Evolutionary conservation across 1,140 invertebrate genomes (phyloP).

Genomic region (Drosophila lacertosa): DNA sequence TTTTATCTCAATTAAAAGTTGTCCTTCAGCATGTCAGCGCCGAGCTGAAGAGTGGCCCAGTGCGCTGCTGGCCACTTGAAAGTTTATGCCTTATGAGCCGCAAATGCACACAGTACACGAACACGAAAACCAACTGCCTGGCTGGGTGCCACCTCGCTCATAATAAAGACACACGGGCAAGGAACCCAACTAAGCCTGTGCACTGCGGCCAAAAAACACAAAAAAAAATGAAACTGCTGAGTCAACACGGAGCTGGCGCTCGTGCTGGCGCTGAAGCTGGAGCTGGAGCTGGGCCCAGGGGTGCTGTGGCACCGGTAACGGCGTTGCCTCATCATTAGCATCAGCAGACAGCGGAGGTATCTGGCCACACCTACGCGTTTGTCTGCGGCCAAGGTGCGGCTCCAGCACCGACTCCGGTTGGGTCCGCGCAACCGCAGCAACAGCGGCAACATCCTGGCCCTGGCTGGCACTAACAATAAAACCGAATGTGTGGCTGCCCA

Average conservation of each 20-base stretch:
- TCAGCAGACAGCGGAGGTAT: slow-evolving; percentile 41
- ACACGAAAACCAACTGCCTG: slow-evolving; percentile 38
- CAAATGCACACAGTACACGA: slow-evolving; percentile 79
- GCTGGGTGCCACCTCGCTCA: slow-evolving; percentile 18
- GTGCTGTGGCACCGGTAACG: slow-evolving; percentile 23
- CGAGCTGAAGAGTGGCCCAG: slow-evolving; percentile 17
- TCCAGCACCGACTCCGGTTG: slow-evolving; percentile 20
- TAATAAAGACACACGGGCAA: slow-evolving; percentile 70
- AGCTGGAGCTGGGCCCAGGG: slow-evolving; percentile 28
- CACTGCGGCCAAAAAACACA: slow-evolving; percentile 15
- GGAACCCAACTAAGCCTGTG: slow-evolving; percentile 59
- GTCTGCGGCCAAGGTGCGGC: slow-evolving; percentile 73
- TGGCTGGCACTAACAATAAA: slow-evolving; percentile 66
- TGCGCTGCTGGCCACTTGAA: slow-evolving; percentile 74
- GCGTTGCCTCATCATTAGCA: slow-evolving; percentile 73
- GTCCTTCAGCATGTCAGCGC: slow-evolving; percentile 77
- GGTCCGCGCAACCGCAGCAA: slow-evolving; percentile 51
- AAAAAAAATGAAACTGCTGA: slow-evolving; percentile 57
- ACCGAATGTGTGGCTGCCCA: slow-evolving; percentile 62
- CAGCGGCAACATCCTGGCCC: slow-evolving; percentile 26
- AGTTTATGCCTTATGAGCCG: slow-evolving; percentile 82
- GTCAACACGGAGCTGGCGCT: slow-evolving; percentile 63
- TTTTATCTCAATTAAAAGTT: slow-evolving; percentile 83
- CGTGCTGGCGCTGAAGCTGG: slow-evolving; percentile 1
- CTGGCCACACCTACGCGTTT: slow-evolving; percentile 65